Evolutionary conservation across 2,888 invertebrate genomes (phyloP), one percentile per base, ranked within the genome.

Genomic region (Macropis europaea): DNA sequence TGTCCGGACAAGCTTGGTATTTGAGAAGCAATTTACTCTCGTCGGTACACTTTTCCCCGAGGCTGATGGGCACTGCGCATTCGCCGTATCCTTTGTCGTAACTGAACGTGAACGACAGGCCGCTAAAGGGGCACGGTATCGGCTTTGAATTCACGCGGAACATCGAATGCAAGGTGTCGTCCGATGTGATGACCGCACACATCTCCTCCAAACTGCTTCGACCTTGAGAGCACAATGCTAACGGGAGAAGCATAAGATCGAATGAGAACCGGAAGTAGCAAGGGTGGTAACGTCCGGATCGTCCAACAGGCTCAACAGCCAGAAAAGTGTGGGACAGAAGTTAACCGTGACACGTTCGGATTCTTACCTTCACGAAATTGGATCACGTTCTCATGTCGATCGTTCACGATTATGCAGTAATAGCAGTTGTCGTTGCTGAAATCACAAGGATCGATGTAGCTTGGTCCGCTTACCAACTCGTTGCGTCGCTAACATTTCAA

Each of bases 1-100:
- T 93, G 85, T 96, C 95, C 0, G 95, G 95, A 84, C 97, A 97
- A 0, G 96, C 95, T 91, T 96, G 95, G 89, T 96, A 97, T 77
- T 95, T 94, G 77, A 97, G 92, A 64, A 96, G 92, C 48, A 97
- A 92, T 48, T 95, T 92, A 32, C 95, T 95, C 84, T 95, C 94
- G 83, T 96, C 96, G 0, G 96, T 96, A 90, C 97, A 97, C 62
- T 95, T 94, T 89, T 96, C 96, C 0, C 95, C 95, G 48, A 95
- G 93, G 11, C 96, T 96, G 19, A 94, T 93, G 0, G 96, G 96
- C 82, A 93, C 93, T 34, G 90, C 90, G 89, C 97, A 97, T 82
- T 95, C 95, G 0, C 94, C 95, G 3, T 95, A 94, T 47, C 94
- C 93, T 28, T 91, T 88, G 87, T 93, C 95, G 89, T 97, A 97